These are phyloP conservation scores for Ormyrus labotus DNA, from an alignment of 2,888 invertebrate genomes.

Conservation along the genomic window DNA sequence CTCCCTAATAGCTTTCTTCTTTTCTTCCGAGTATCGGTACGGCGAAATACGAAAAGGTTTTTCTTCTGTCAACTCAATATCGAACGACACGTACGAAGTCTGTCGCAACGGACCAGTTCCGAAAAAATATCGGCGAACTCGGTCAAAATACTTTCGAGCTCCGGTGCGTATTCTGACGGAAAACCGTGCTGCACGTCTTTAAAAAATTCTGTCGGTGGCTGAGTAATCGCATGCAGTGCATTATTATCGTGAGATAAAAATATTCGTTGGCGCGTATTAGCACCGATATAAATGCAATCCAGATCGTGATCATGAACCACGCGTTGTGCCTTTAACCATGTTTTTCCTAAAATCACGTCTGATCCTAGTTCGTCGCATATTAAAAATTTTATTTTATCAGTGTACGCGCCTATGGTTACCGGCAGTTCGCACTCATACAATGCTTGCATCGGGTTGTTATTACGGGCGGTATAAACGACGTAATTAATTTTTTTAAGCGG, in stretches of 20 bases:
- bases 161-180: not conserved
- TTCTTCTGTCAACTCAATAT: not conserved
- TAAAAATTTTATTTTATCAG: not conserved
- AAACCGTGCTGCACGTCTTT: not conserved
- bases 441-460: not conserved
- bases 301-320: not conserved
- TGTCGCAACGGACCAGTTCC: not conserved
- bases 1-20: not conserved
- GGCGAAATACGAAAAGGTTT: too few relatives aligned
- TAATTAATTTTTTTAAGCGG: not conserved
- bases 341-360: not conserved
- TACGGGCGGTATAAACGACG: not conserved
- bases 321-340: not conserved
- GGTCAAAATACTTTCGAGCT: not conserved
- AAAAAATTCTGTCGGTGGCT: not conserved
- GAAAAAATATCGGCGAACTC: not conserved
- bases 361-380: not conserved
- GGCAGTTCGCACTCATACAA: not conserved
- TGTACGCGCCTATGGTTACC: not conserved
- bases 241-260: not conserved
- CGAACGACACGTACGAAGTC: not conserved
- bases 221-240: not conserved
- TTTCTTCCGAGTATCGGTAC: not conserved
- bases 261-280: not conserved
- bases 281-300: not conserved